Percentiles rank a stretch among this genome's conserved stretches.
Evolutionary conservation across 2,888 invertebrate species (phyloP).

Genomic region (Torymus tubicola): DNA sequence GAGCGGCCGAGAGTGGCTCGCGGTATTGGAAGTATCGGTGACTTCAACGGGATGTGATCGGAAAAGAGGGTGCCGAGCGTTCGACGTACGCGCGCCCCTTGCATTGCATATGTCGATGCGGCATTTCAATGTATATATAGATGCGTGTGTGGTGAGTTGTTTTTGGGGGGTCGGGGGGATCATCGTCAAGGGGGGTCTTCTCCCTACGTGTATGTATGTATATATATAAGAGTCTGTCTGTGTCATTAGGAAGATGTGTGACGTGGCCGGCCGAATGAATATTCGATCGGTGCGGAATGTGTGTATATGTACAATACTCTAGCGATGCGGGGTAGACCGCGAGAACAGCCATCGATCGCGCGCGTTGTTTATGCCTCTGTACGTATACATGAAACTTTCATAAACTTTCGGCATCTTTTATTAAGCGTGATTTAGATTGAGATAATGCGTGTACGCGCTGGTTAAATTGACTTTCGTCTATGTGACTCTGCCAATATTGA

Average conservation of each 20-base stretch:
- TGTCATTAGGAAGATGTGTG: no score
- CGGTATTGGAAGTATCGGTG: conserved; percentile 76
- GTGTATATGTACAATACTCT: neutral
- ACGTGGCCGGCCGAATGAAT: no score
- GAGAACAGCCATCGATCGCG: conserved; percentile 1
- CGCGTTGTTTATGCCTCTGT: neutral
- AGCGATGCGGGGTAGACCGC: no score
- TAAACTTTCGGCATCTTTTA: neutral
- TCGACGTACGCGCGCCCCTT: neutral
- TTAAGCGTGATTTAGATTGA: neutral
- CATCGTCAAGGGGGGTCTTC: no score
- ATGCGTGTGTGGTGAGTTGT: neutral
- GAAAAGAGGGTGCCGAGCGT: conserved; percentile 67
- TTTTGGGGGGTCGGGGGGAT: neutral
- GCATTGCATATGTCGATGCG: conserved; percentile 6
- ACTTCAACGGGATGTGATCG: conserved; percentile 76
- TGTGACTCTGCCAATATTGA: no score
- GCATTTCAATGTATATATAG: neutral
- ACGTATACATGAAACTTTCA: conserved; percentile 9
- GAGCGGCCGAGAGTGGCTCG: conserved; percentile 51
- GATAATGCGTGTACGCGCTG: neutral
- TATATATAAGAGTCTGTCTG: no score
- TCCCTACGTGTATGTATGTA: no score
- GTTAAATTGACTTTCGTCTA: no score
- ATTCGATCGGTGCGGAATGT: neutral